phyloP scores from a whole-genome alignment of 2,797 vertebrate genomes.

The Carcharodon carcharias region DNA sequence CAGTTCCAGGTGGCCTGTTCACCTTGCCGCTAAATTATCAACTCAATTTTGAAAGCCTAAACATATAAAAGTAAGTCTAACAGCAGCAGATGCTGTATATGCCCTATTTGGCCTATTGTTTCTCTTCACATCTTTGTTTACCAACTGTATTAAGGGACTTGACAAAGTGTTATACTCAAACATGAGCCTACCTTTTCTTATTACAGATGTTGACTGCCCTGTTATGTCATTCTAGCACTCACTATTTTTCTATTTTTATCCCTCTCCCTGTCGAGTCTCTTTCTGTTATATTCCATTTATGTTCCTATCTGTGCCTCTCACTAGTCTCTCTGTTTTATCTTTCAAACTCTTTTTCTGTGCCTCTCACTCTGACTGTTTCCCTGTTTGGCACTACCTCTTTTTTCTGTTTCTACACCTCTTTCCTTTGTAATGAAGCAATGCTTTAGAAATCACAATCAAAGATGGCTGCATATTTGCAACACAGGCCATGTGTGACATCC shows the following conservation, averaged over 20 bases:
- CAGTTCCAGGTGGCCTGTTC: background rate
- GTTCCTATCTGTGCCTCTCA: background rate
- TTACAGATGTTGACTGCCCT: no score
- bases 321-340: background rate
- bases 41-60: background rate
- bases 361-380: background rate
- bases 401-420: background rate
- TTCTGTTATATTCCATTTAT: background rate
- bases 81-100: background rate
- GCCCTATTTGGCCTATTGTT: background rate
- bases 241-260: background rate
- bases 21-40: background rate
- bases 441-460: no score
- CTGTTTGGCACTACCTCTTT: background rate
- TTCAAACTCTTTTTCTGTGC: background rate
- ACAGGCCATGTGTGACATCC: no score
- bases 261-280: background rate
- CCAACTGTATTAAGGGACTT: background rate
- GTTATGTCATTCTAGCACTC: background rate
- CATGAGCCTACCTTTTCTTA: background rate
- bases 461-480: no score
- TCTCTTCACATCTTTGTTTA: background rate
- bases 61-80: background rate
- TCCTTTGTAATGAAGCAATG: no score
- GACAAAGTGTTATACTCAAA: background rate